A percentile compares a stretch with the other conserved stretches of the same genome.
Conservation (phyloP, 2,888 invertebrate genomes). For the Poecilobothrus nobilitatus region DNA sequence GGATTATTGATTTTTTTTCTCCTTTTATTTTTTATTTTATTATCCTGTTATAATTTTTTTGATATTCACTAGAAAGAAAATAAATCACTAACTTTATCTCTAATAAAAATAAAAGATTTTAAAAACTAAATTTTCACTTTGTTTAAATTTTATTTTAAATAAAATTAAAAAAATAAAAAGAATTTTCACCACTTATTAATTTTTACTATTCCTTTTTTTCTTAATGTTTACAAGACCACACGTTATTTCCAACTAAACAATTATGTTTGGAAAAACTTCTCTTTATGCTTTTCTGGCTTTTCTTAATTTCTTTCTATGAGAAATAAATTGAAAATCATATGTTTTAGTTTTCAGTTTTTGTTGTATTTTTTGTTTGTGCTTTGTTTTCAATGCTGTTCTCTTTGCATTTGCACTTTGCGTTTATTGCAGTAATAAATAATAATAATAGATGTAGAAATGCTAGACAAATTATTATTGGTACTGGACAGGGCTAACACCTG, state of each 20-base stretch:
- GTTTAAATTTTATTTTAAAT: neutral
- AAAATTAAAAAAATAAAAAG: too few species aligned
- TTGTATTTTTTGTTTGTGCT: too few species aligned
- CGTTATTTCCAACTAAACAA: neutral
- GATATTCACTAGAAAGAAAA: neutral
- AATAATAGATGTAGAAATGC: too few species aligned
- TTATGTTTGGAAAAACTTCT: neutral
- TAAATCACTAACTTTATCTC: neutral
- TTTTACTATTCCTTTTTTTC: too few species aligned
- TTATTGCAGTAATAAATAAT: too few species aligned
- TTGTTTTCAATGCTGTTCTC: too few species aligned
- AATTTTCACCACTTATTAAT: too few species aligned
- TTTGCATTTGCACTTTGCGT: too few species aligned
- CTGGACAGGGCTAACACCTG: too few species aligned
- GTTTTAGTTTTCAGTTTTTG: neutral
- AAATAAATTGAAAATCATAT: neutral
- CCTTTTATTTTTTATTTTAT: neutral
- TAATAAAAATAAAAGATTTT: neutral
- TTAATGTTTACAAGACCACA: neutral
- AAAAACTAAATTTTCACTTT: neutral
- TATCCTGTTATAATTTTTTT: neutral
- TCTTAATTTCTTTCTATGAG: neutral
- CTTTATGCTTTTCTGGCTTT: neutral
- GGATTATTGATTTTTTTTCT: neutral
- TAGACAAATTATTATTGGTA: too few species aligned